phyloP scores from a whole-genome alignment of 2,797 vertebrate genomes.

The Urophycis tenuis region DNA sequence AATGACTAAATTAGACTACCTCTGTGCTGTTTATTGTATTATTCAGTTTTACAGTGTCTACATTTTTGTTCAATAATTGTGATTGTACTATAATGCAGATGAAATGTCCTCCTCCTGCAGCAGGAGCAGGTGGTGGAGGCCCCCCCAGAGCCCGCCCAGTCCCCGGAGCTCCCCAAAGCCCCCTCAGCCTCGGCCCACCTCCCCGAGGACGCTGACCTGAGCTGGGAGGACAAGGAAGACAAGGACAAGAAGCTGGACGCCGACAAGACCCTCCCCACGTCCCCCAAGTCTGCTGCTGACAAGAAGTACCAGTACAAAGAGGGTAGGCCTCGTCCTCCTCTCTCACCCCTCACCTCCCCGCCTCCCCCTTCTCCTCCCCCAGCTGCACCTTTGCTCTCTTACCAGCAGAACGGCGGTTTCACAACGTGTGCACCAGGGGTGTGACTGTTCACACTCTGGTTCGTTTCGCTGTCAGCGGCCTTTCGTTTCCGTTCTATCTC shows the following conservation, averaged over 20 bases:
- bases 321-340: constrained; percentile 66
- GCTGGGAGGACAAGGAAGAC: constrained; percentile 95
- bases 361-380: background rate
- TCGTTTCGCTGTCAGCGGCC: too few relatives aligned
- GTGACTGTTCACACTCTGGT: too few relatives aligned
- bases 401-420: background rate
- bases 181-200: constrained; percentile 58
- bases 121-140: background rate
- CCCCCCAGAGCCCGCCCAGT: constrained; percentile 62
- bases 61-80: background rate
- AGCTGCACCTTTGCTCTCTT: background rate
- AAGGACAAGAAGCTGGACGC: constrained; percentile 90
- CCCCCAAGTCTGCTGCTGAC: constrained; percentile 47
- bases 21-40: background rate
- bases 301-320: constrained; percentile 94
- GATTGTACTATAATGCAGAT: too few relatives aligned
- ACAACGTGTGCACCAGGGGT: background rate
- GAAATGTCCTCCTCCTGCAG: background rate
- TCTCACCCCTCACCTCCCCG: background rate
- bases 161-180: constrained; percentile 67
- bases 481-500: background rate
- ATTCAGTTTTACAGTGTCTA: too few relatives aligned
- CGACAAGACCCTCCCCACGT: constrained; percentile 77
- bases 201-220: constrained; percentile 82
- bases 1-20: background rate